Evolutionary conservation across 2,888 invertebrate genomes (phyloP), one percentile per base, ranked within the genome.

Genomic region (Lingula anatina): DNA sequence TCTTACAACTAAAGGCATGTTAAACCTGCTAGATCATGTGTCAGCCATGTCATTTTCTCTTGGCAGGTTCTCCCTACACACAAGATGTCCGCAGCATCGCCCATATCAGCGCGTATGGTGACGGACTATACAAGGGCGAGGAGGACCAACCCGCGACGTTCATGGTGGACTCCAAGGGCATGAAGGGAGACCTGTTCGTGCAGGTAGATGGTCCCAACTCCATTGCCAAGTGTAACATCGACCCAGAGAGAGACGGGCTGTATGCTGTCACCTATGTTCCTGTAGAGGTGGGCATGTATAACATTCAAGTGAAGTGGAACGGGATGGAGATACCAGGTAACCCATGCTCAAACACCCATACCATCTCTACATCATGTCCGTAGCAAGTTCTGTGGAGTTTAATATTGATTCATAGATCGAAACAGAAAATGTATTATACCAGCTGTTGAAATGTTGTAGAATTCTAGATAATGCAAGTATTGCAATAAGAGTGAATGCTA

Each of bases 221-320:
- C 47, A 81, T 77, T 79, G 73, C 84, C 54, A 75, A 83, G 68
- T 69, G 81, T 74, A 69, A 79, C 74, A 62, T 81, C 12, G 78
- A 78, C 53, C 81, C 56, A 73, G 73, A 77, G 47, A 67, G 71
- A 23, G 73, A 77, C 47, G 88, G 89, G 21, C 54, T 90, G 59
- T 94, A 89, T 84, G 85, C 87, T 54, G 90, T 94, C 43, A 87
- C 90, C 0, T 97, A 94, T 77, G 85, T 88, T 1, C 94, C 96
- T 0, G 84, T 88, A 0, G 90, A 90, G 65, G 88, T 91, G n/a
- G 96, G 96, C 1, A 83, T 87, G 37, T 95, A 92, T 72, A 91
- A 93, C 75, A 86, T 95, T 28, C 81, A 89, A 54, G 87, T 96
- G 58, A 86, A 86, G 39, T 82, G 82, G 81, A 81, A 81, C 59